phyloP scores from a whole-genome alignment of 2,888 invertebrate genomes.

The Drosophila testacea region DNA sequence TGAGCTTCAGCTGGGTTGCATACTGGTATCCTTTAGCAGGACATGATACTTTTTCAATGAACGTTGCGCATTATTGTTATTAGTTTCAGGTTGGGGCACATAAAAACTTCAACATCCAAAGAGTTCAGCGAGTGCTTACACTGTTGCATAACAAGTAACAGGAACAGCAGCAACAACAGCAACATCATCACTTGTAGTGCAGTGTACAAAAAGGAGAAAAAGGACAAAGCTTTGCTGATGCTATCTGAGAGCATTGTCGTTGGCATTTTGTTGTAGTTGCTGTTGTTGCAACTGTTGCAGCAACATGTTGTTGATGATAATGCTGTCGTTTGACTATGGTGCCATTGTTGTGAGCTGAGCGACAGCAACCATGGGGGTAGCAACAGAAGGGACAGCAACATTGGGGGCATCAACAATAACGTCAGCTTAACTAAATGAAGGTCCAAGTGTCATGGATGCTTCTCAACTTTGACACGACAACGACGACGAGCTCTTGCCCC shows the following conservation, averaged over 20 bases:
- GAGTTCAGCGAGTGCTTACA: constrained; percentile 50
- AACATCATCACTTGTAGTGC: constrained; percentile 41
- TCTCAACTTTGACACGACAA: constrained; percentile 62
- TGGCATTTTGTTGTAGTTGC: constrained; percentile 40
- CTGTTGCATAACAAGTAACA: constrained; percentile 63
- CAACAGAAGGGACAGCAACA: background rate
- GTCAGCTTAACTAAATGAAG: constrained; percentile 77
- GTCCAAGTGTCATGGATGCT: constrained; percentile 72
- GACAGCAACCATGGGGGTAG: constrained; percentile 8
- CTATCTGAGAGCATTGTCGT: constrained; percentile 65
- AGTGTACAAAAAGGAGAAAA: constrained; percentile 20
- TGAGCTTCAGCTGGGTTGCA: background rate
- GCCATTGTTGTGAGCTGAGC: constrained; percentile 57
- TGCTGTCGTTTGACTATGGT: constrained; percentile 68
- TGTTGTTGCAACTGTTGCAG: constrained; percentile 55
- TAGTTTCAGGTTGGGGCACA: constrained; percentile 71
- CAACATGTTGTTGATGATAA: constrained; percentile 77
- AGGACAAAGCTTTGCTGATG: constrained; percentile 61
- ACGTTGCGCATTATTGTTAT: constrained; percentile 74
- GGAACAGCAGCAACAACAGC: constrained; percentile 34
- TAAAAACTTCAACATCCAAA: constrained; percentile 62
- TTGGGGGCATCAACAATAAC: constrained; percentile 54
- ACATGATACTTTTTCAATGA: constrained; percentile 66
- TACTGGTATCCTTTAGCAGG: constrained; percentile 16
- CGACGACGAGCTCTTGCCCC: constrained; percentile 17